Evolutionary conservation across 2,797 vertebrate genomes (phyloP).

Genomic region (Oreortyx pictus): DNA sequence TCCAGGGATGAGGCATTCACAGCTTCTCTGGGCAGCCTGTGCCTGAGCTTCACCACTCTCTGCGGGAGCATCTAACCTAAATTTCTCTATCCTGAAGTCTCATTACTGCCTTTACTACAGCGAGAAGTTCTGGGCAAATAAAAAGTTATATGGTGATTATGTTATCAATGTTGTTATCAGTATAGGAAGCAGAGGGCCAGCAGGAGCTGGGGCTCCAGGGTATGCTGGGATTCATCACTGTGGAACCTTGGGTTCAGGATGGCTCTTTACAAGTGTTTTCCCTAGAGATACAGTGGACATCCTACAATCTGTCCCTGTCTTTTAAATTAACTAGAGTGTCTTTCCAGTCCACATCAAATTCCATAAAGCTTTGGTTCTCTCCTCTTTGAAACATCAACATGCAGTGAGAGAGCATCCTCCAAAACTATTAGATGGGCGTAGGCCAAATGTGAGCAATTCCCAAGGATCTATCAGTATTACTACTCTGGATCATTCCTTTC

Average conservation of each 20-base stretch:
- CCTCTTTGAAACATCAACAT: accelerated
- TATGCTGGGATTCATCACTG: neutral
- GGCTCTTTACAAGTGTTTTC: neutral
- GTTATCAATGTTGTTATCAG: neutral
- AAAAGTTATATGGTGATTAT: neutral
- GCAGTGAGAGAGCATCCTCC: neutral
- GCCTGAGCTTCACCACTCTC: no score
- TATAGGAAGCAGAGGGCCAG: neutral
- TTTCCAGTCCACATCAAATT: neutral
- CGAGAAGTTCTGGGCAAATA: neutral
- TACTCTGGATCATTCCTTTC: neutral
- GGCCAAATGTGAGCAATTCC: neutral
- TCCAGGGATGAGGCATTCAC: no score
- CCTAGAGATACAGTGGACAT: neutral
- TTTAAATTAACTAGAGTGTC: neutral
- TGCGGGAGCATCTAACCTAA: no score
- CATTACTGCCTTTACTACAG: no score
- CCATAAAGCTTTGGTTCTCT: neutral
- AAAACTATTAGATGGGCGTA: neutral
- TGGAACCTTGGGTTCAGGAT: neutral
- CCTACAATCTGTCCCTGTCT: neutral
- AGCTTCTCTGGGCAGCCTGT: no score
- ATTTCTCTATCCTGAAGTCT: neutral
- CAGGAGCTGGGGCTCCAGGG: neutral
- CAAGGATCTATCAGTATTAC: neutral